These are phyloP conservation scores for Operophtera brumata DNA, from an alignment of 2,888 invertebrate genomes.

Conservation along the genomic window DNA sequence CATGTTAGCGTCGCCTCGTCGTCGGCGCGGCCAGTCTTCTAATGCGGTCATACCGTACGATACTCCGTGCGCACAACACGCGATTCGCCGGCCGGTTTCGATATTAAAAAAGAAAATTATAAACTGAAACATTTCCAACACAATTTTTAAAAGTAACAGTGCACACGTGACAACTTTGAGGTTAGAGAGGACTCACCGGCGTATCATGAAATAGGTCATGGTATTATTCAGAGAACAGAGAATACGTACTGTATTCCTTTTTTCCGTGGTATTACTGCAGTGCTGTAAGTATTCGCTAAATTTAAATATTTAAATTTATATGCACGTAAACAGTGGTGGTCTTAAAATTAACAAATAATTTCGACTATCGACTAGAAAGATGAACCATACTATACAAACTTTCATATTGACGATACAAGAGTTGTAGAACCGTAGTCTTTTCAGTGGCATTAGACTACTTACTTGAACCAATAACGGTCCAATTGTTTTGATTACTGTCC, in stretches of 20 bases:
- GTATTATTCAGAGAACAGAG: slow-evolving; percentile 24
- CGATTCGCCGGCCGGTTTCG: slow-evolving; percentile 55
- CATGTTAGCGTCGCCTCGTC: slow-evolving; percentile 35
- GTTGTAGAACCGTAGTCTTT: neutral
- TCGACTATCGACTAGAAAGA: neutral
- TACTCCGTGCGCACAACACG: slow-evolving; percentile 43
- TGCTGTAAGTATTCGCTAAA: slow-evolving; percentile 38
- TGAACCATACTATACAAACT: neutral
- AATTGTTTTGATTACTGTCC: slow-evolving; percentile 30
- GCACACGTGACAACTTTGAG: slow-evolving; percentile 41
- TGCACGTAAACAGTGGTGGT: neutral
- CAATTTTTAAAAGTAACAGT: slow-evolving; percentile 17
- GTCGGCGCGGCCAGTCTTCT: slow-evolving; percentile 42
- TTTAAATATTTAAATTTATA: slow-evolving; percentile 4
- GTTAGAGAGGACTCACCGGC: slow-evolving; percentile 35
- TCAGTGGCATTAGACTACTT: slow-evolving; percentile 3
- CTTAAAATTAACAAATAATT: neutral
- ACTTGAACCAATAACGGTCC: slow-evolving; percentile 15
- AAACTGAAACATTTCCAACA: slow-evolving; percentile 1
- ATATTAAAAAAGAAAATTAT: neutral
- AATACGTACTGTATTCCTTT: too few relatives aligned
- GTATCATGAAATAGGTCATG: slow-evolving; percentile 40
- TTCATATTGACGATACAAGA: neutral
- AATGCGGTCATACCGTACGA: slow-evolving; percentile 45
- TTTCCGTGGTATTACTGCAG: slow-evolving; percentile 38